A percentile compares a stretch with the other conserved stretches of the same genome.
Evolutionary conservation across 1,140 invertebrate genomes (phyloP).

Genomic region (Lepidurus couesii): DNA sequence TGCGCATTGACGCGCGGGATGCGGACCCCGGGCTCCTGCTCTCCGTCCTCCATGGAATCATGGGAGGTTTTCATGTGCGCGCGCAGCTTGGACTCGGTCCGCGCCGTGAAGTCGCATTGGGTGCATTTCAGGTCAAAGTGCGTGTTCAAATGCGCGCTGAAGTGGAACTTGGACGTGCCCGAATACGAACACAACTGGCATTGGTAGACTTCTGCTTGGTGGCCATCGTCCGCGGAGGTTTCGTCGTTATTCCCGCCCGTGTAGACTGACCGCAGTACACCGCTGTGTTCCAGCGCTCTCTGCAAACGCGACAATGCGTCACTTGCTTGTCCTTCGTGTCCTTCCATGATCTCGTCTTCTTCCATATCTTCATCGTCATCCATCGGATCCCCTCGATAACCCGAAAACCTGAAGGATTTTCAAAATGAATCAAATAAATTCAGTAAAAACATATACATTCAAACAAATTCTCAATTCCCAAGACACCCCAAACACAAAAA

Average conservation of each 20-base stretch:
- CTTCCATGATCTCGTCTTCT: constrained; percentile 23
- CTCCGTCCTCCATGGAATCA: constrained; percentile 46
- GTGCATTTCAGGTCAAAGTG: constrained; percentile 49
- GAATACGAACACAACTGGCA: constrained; percentile 46
- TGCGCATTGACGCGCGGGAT: constrained; percentile 70
- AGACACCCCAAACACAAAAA: neutral
- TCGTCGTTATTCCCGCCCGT: constrained; percentile 13
- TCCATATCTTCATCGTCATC: constrained; percentile 33
- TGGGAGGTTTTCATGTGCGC: constrained; percentile 52
- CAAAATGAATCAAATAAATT: too few relatives aligned
- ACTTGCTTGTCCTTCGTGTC: neutral
- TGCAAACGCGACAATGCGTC: constrained; percentile 39
- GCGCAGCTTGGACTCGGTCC: constrained; percentile 54
- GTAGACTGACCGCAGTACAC: constrained; percentile 26
- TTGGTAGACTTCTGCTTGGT: constrained; percentile 37
- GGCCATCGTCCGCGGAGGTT: constrained; percentile 34
- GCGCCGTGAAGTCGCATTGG: constrained; percentile 54
- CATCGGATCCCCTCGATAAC: constrained; percentile 27
- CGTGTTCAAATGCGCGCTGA: constrained; percentile 52
- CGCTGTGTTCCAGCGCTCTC: constrained; percentile 37
- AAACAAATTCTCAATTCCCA: neutral
- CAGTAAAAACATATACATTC: neutral
- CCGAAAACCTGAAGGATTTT: neutral
- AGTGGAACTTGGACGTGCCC: constrained; percentile 46
- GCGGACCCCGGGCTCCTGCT: constrained; percentile 58